Percentiles rank a stretch among this genome's conserved stretches.
Evolutionary conservation across 2,113 vertebrate genomes (phyloP).

Genomic region (Anas platyrhynchos): DNA sequence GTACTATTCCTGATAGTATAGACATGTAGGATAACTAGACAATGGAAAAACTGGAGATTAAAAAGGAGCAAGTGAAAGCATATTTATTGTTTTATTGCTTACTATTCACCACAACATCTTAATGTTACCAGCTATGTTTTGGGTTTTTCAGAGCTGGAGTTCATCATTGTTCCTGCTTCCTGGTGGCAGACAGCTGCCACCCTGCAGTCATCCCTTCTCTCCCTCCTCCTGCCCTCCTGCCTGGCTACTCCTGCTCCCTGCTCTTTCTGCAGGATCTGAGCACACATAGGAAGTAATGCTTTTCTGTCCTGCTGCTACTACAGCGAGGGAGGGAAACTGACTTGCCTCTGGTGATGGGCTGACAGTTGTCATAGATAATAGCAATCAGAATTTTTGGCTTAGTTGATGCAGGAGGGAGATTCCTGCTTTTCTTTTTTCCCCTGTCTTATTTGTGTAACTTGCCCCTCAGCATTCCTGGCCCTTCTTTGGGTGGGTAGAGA

Average conservation of each 20-base stretch:
- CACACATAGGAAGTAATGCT: background rate
- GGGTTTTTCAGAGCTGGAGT: background rate
- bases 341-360: background rate
- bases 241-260: background rate
- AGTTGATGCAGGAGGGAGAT: background rate
- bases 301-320: background rate
- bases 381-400: background rate
- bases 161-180: background rate
- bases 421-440: background rate
- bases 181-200: too few relatives aligned
- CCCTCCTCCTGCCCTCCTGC: background rate
- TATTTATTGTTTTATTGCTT: background rate
- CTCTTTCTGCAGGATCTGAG: background rate
- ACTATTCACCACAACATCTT: background rate
- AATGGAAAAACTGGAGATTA: background rate
- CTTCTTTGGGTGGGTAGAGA: background rate
- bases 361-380: background rate
- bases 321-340: fast-evolving
- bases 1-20: background rate
- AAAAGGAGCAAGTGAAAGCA: background rate
- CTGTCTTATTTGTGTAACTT: background rate
- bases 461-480: background rate
- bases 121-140: background rate
- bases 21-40: background rate
- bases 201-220: background rate